phyloP scores from a whole-genome alignment of 2,888 invertebrate genomes.

The Napeogenes sylphis region DNA sequence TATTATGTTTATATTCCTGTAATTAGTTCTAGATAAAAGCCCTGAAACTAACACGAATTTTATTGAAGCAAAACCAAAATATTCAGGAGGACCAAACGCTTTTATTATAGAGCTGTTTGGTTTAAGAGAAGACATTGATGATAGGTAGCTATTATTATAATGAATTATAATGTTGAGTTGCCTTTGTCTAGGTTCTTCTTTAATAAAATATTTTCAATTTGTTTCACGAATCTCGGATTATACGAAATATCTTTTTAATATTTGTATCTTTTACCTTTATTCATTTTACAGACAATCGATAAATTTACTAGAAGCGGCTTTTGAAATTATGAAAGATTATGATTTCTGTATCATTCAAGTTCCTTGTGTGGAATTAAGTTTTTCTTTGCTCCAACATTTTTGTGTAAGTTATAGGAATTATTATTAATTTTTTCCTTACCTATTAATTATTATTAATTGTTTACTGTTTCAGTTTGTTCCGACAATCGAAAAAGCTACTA shows the following conservation, averaged over 20 bases:
- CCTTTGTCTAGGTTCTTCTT: neutral
- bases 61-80: constrained; percentile 28
- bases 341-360: constrained; percentile 80
- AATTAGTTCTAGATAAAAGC: too few relatives aligned
- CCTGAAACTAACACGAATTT: constrained; percentile 24
- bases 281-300: constrained; percentile 53
- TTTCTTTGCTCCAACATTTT: constrained; percentile 74
- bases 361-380: constrained; percentile 65
- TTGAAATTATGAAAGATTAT: constrained; percentile 80
- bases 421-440: neutral
- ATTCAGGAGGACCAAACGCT: constrained; percentile 73
- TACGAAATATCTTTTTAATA: too few relatives aligned
- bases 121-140: constrained; percentile 69
- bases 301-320: constrained; percentile 80
- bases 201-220: neutral
- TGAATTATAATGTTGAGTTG: neutral
- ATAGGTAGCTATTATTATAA: constrained; percentile 55
- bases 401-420: constrained; percentile 46
- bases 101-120: constrained; percentile 80
- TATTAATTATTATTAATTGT: neutral
- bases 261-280: too few relatives aligned
- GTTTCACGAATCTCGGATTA: too few relatives aligned
- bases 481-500: constrained; percentile 41
- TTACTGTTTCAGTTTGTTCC: constrained; percentile 55
- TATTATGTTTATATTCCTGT: too few relatives aligned